Percentiles rank a stretch among this genome's conserved stretches.
Conservation (phyloP, 2,888 invertebrate species). For the Zygaena filipendulae region DNA sequence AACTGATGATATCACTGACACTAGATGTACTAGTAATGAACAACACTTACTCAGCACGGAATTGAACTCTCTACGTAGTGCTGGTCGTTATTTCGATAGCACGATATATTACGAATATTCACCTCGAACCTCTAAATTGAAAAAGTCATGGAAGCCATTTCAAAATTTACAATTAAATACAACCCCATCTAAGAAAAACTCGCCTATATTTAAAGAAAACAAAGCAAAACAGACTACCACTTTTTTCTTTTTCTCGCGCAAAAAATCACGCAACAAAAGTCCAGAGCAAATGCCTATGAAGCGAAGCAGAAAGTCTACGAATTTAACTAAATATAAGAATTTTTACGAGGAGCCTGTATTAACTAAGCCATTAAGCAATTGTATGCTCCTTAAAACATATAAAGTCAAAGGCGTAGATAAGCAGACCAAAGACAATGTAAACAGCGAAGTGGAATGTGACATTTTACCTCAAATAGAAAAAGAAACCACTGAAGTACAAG, state of each 20-base stretch:
- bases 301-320: constrained; percentile 46
- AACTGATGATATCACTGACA: too few relatives aligned
- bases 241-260: constrained; percentile 31
- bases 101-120: too few relatives aligned
- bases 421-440: neutral
- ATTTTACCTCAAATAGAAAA: constrained; percentile 1
- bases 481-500: constrained; percentile 24
- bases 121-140: too few relatives aligned
- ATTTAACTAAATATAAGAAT: constrained; percentile 47
- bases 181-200: constrained; percentile 13
- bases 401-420: too few relatives aligned
- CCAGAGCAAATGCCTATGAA: constrained; percentile 23
- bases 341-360: constrained; percentile 33
- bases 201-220: too few relatives aligned
- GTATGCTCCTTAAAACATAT: constrained; percentile 33
- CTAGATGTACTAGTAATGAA: too few relatives aligned
- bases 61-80: too few relatives aligned
- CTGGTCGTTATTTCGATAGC: too few relatives aligned
- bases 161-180: too few relatives aligned
- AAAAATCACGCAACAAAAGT: constrained; percentile 14
- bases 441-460: neutral
- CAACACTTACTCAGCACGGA: too few relatives aligned
- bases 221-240: too few relatives aligned
- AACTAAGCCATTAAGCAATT: constrained; percentile 30
- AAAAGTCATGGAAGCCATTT: too few relatives aligned